Evolutionary conservation across 2,113 vertebrate genomes (phyloP), one percentile per base, ranked within the genome.

Genomic region (Conger conger): DNA sequence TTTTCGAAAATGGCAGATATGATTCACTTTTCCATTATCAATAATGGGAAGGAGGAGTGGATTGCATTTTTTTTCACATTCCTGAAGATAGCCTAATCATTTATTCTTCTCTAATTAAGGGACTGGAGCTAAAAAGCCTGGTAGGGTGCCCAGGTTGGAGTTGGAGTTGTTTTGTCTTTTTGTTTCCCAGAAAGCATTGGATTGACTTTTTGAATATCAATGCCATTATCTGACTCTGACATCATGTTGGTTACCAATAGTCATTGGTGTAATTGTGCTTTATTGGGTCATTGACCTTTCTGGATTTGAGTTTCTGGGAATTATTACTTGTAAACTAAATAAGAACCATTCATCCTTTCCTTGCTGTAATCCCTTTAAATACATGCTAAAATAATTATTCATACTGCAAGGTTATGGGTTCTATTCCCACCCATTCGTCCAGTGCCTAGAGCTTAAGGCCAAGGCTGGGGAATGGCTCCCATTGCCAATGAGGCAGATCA

Each of bases 81-180:
- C 60, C 57, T 87, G 63, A 89, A 57, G 85, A 86, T 84, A 54
- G 27, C 40, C 76, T 87, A 85, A 88, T 88, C 88, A 76, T 83
- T 82, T 40, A 38, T 53, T 79, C 20, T 81, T 77, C 76, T 81
- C 83, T 86, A 82, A 81, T 86, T 82, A 68, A 85, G 79, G 37
- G 42, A 82, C 37, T 17, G 80, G 73, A 35, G 33, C 57, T 82
- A 57, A 76, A 37, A 76, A 37, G 79, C 30, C 63, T 33, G 80
- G 60, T 35, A 53, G 82, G 17, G 17, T 20, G 23, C 82, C 82
- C 60, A 83, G 27, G 76, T n/a, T 83, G 73, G 42, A 54, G 54
- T 79, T 16, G n/a, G n/a, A n/a, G 23, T 27, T 5, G 38, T n/a
- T 76, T 37, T 1, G 54, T 37, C 0, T 33, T 82, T 79, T 80